phyloP scores from a whole-genome alignment of 2,888 invertebrate species.

The Ochlodes sylvanus region DNA sequence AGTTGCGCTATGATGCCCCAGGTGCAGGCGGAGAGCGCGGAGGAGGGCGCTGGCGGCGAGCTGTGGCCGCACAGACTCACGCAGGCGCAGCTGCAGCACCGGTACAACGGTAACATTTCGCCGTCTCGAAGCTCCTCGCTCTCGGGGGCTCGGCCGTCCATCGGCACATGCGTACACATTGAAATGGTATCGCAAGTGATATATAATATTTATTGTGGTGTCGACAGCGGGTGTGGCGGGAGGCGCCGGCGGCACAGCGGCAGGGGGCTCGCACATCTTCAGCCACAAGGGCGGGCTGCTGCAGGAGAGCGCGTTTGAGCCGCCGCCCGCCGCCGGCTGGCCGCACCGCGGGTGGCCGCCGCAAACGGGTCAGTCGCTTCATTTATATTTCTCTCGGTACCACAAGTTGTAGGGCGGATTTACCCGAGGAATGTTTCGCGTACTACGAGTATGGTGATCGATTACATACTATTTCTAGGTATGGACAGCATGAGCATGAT shows the following conservation, averaged over 20 bases:
- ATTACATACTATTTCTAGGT: constrained; percentile 35
- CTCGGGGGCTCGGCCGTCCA: no score
- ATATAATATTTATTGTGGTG: no score
- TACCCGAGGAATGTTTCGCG: no score
- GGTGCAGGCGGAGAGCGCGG: constrained; percentile 42
- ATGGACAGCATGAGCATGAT: constrained; percentile 49
- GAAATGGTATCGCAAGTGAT: no score
- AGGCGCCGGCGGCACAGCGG: constrained; percentile 41
- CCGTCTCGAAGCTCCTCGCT: not conserved
- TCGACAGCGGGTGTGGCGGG: not conserved
- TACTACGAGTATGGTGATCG: no score
- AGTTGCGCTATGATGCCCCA: not conserved
- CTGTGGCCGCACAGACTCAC: constrained; percentile 74
- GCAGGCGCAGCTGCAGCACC: constrained; percentile 69
- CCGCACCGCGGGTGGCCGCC: constrained; percentile 57
- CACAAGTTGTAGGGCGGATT: no score
- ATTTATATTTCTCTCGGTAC: not conserved
- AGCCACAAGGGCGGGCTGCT: constrained; percentile 89
- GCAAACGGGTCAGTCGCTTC: constrained; percentile 13
- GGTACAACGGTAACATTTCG: constrained; percentile 54
- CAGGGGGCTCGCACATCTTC: constrained; percentile 86
- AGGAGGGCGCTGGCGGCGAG: constrained; percentile 39
- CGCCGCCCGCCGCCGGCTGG: constrained; percentile 52
- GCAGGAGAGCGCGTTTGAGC: constrained; percentile 65
- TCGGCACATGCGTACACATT: no score